These are phyloP conservation scores for Gadus macrocephalus DNA, from an alignment of 2,113 vertebrate genomes.

Conservation along the genomic window DNA sequence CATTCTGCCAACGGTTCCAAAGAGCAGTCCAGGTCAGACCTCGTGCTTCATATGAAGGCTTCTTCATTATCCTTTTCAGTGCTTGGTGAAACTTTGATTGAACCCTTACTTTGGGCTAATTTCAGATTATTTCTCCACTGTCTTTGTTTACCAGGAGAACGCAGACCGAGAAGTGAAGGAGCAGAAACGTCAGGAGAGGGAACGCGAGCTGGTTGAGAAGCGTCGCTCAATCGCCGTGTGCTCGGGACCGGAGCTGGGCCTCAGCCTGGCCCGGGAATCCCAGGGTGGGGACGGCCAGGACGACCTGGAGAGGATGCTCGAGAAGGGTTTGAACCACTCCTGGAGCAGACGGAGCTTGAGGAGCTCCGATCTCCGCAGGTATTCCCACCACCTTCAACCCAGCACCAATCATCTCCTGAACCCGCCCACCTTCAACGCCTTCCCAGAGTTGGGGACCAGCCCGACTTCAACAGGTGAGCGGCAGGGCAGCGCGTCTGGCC, in stretches of 20 bases:
- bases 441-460: slow-evolving; percentile 59
- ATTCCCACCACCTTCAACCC: slow-evolving; percentile 35
- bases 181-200: slow-evolving; percentile 67
- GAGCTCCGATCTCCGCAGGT: slow-evolving; percentile 48
- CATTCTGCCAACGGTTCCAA: slow-evolving; percentile 73
- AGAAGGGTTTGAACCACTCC: slow-evolving; percentile 67
- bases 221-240: slow-evolving; percentile 71
- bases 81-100: background rate
- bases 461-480: slow-evolving; percentile 45
- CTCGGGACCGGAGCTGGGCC: slow-evolving; percentile 54
- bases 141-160: slow-evolving; percentile 67
- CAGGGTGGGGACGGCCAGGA: slow-evolving; percentile 47
- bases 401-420: slow-evolving; percentile 25
- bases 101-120: background rate
- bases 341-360: slow-evolving; percentile 70
- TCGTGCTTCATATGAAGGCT: background rate
- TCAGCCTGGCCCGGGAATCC: slow-evolving; percentile 44
- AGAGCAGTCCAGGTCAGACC: slow-evolving; percentile 68
- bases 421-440: slow-evolving; percentile 31
- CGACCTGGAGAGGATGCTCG: slow-evolving; percentile 73
- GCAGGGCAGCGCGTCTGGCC: slow-evolving; percentile 54
- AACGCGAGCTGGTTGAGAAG: slow-evolving; percentile 66
- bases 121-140: too few relatives aligned
- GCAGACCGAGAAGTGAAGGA: slow-evolving; percentile 72
- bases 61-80: background rate